These are phyloP conservation scores for Amia ocellicauda DNA, from an alignment of 2,113 vertebrate species.

Conservation along the genomic window DNA sequence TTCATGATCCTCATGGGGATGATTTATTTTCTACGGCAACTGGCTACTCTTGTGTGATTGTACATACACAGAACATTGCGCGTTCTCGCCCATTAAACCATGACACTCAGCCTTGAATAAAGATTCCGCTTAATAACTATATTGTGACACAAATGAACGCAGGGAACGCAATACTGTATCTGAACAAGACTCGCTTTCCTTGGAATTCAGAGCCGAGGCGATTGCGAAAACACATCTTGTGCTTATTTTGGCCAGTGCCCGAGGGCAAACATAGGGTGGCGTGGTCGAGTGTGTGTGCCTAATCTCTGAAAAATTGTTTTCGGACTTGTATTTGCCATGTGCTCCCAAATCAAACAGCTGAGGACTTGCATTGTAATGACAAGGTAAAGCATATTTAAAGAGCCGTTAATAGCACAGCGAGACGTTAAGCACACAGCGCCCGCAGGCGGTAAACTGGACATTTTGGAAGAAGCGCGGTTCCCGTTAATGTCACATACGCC, in stretches of 20 bases:
- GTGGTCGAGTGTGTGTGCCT: slow-evolving; percentile 63
- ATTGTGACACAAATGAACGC: too few species aligned
- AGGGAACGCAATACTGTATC: too few species aligned
- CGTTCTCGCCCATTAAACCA: too few species aligned
- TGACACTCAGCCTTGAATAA: too few species aligned
- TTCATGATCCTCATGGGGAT: too few species aligned
- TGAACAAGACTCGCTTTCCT: too few species aligned
- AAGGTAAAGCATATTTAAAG: slow-evolving; percentile 61
- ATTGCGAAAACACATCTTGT: slow-evolving; percentile 21
- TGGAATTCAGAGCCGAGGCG: too few species aligned
- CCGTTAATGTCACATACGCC: background rate
- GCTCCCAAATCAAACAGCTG: slow-evolving; percentile 36
- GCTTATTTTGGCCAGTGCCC: slow-evolving; percentile 51
- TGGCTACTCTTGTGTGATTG: too few species aligned
- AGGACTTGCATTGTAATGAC: slow-evolving; percentile 43
- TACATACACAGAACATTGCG: too few species aligned
- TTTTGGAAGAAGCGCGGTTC: slow-evolving; percentile 10
- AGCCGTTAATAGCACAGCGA: slow-evolving; percentile 59
- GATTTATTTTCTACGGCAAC: too few species aligned
- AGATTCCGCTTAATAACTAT: too few species aligned
- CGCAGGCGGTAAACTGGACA: slow-evolving; percentile 37
- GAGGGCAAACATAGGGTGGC: slow-evolving; percentile 61
- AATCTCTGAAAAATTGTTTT: slow-evolving; percentile 67
- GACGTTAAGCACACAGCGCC: slow-evolving; percentile 56
- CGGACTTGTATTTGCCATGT: slow-evolving; percentile 50